Evolutionary conservation across 2,888 invertebrate species (phyloP), one percentile per base, ranked within the genome.

Genomic region (Neocrepidodera transversa): DNA sequence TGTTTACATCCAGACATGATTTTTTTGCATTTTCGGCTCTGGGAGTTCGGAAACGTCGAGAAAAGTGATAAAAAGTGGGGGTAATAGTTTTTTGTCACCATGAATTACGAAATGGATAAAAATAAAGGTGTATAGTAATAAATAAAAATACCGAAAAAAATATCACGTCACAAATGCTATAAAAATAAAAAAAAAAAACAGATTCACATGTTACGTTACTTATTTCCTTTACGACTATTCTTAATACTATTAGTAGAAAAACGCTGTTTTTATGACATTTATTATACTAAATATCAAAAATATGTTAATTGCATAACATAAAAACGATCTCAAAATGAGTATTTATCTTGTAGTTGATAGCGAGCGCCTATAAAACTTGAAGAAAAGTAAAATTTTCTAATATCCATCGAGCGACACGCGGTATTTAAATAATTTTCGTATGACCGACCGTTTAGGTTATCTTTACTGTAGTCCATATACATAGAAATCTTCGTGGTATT

Each of bases 381-480:
- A 36, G n/a, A 54, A 36, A 47, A 18, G 23, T 36, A 11, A 16
- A 45, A 45, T 45, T 47, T 45, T 23, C 36, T 45, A 51, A 32
- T 28, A 7, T 54, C 11, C 11, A 18, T 11, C 14, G 43, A 14
- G 36, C 45, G 28, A 35, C 45, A 23, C 4, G 43, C 6, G 13
- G 14, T 14, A 35, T 48, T 67, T 56, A 60, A 66, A 54, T 60
- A 60, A 53, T 58, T 64, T 64, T 54, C 45, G 45, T 54, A 54
- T 11, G 30, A 53, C 20, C 11, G 30, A 53, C 20, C 52, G 52
- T 54, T 45, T 45, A 54, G 47, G 54, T 59, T 56, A 52, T 62
- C 43, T 57, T 49, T 49, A 49, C 32, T 42, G 42, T 56, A 40
- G 48, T 13, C 55, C 51, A 50, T 60, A 50, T 45, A 55, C 60